A percentile compares a stretch with the other conserved stretches of the same genome.
Evolutionary conservation across 2,113 vertebrate species (phyloP).

Genomic region (Rhadina sibilatrix): DNA sequence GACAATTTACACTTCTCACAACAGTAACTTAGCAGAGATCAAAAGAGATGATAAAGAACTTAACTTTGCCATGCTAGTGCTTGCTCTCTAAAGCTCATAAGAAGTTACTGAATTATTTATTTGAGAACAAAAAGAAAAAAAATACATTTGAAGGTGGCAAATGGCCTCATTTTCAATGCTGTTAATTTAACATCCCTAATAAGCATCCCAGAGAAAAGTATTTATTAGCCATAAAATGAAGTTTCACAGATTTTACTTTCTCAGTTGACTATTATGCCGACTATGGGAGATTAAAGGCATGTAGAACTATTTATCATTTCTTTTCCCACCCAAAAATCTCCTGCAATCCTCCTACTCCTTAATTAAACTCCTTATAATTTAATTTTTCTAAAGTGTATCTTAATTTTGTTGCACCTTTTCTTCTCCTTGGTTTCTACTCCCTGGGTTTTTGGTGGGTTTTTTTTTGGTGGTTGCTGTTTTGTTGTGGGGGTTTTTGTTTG

Average conservation of each 20-base stretch:
- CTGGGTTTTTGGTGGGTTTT: too few relatives aligned
- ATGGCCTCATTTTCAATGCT: not conserved
- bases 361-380: not conserved
- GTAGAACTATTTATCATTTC: not conserved
- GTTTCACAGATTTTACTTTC: not conserved
- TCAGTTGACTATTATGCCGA: not conserved
- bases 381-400: not conserved
- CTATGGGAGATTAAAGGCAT: not conserved
- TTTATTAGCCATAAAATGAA: not conserved
- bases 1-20: not conserved
- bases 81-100: not conserved
- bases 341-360: not conserved
- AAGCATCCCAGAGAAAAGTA: not conserved
- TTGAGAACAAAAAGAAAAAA: not conserved
- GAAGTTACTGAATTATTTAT: conserved; percentile 40
- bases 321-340: not conserved
- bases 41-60: conserved; percentile 33
- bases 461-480: too few relatives aligned
- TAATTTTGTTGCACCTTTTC: not conserved
- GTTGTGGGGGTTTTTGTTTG: too few relatives aligned
- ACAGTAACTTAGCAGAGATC: not conserved
- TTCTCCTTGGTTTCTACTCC: not conserved
- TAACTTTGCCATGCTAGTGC: not conserved
- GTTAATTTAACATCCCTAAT: not conserved
- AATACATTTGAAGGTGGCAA: not conserved